These are phyloP conservation scores for Opisthocomus hoazin DNA, from an alignment of 2,113 vertebrate species.

Conservation along the genomic window DNA sequence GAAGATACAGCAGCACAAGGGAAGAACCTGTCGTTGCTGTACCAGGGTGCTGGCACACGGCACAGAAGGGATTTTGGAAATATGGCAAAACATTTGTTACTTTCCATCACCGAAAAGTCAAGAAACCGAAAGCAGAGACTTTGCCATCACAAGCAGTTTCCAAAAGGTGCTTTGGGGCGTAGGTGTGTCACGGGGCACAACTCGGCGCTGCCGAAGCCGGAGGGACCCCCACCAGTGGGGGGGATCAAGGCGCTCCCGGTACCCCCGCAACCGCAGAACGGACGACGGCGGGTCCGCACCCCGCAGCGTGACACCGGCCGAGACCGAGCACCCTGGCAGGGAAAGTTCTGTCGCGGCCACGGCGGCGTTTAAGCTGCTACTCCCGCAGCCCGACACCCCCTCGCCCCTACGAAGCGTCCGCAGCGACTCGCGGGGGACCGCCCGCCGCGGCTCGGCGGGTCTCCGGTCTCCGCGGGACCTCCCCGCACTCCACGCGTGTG, in stretches of 20 bases:
- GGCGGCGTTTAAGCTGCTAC: fast-evolving
- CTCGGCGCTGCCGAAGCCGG: neutral
- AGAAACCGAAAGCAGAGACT: neutral
- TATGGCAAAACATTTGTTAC: neutral
- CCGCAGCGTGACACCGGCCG: fast-evolving
- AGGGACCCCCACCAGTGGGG: neutral
- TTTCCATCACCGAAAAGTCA: neutral
- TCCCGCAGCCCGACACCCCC: neutral
- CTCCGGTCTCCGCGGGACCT: neutral
- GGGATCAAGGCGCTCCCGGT: too few relatives aligned
- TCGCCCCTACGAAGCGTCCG: neutral
- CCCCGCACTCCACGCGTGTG: neutral
- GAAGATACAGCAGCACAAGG: neutral
- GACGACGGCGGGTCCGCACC: neutral
- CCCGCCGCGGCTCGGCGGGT: neutral
- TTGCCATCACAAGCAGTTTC: neutral
- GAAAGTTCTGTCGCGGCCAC: neutral
- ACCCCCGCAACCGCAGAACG: neutral
- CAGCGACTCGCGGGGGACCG: neutral
- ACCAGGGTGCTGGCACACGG: fast-evolving
- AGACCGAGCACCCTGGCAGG: neutral
- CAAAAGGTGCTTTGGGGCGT: too few relatives aligned
- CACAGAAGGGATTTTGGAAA: neutral
- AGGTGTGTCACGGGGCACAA: neutral
- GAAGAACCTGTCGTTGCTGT: neutral